These are phyloP conservation scores for Synergus gifuensis DNA, from an alignment of 2,888 invertebrate genomes.

Conservation along the genomic window DNA sequence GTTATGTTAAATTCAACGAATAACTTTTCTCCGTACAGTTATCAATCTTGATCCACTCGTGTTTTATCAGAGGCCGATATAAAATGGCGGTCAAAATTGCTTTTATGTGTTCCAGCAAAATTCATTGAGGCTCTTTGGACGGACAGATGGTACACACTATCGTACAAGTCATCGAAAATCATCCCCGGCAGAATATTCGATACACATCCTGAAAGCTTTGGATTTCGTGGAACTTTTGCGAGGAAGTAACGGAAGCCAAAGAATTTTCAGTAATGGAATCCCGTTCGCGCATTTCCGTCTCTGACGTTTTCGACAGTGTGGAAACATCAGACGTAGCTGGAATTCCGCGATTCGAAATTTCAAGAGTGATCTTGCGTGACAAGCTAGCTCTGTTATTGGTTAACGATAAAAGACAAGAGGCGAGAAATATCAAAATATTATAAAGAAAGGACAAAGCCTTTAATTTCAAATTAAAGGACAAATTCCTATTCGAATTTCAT, in stretches of 20 bases:
- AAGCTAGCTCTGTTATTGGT: constrained; percentile 6
- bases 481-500: too few relatives aligned
- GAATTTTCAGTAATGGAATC: constrained; percentile 60
- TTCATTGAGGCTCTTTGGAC: constrained; percentile 17
- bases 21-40: not conserved
- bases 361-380: constrained; percentile 43
- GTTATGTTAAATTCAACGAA: too few relatives aligned
- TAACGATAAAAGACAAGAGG: not conserved
- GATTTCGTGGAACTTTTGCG: constrained; percentile 57
- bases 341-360: constrained; percentile 53
- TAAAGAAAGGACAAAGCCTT: not conserved
- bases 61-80: constrained; percentile 13
- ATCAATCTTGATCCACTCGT: not conserved
- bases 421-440: not conserved
- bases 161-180: constrained; percentile 52
- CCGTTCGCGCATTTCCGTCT: constrained; percentile 57
- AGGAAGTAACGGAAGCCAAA: constrained; percentile 56
- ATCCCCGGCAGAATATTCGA: constrained; percentile 55
- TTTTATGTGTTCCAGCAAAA: constrained; percentile 14
- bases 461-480: too few relatives aligned
- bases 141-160: constrained; percentile 43
- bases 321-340: constrained; percentile 57
- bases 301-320: constrained; percentile 58
- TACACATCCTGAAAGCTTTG: constrained; percentile 57
- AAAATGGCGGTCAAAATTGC: not conserved